Evolutionary conservation across 2,113 vertebrate genomes (phyloP), one percentile per base, ranked within the genome.

Genomic region (Nannobrachium achirus): DNA sequence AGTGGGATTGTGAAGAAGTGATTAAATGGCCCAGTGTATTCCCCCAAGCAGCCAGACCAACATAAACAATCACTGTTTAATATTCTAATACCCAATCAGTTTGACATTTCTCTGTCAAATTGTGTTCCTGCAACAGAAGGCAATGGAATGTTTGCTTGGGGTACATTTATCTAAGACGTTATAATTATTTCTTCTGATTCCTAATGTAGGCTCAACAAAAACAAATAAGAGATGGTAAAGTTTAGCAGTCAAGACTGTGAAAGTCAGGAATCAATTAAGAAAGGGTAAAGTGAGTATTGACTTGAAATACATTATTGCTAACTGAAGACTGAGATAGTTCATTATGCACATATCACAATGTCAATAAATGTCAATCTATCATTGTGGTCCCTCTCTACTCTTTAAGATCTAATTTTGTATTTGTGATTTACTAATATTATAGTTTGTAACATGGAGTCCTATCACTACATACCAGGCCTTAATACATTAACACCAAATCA

Each of bases 21-120:
- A 64, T 25, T 52, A 58, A 63, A 65, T 1, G 8, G 52, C 16
- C 44, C 15, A 10, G 7, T 64, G 51, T 59, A 33, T 19, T 46
- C 33, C 49, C 46, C 51, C 42, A 1, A 61, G 53, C 66, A 67
- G 52, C 56, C 52, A 40, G 20, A 18, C 16, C 45, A 50, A 16
- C 66, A 81, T 75, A 73, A 75, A 63, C 70, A 85, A 84, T 86
- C 72, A 79, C 65, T 71, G 63, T 84, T 76, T 75, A 44, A 76
- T 20, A 71, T 65, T 81, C 74, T 82, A 79, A 77, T 74, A 62
- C 60, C 74, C 78, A 85, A 73, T 88, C 79, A 72, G 56, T 83
- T 87, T 82, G 63, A 73, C 72, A 86, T 88, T 85, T 82, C 71
- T 76, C 81, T 82, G 80, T 78, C 76, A 86, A 85, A 80, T 56